Evolutionary conservation across 2,797 vertebrate genomes (phyloP), one percentile per base, ranked within the genome.

Genomic region (Notoglanidium macrostoma): DNA sequence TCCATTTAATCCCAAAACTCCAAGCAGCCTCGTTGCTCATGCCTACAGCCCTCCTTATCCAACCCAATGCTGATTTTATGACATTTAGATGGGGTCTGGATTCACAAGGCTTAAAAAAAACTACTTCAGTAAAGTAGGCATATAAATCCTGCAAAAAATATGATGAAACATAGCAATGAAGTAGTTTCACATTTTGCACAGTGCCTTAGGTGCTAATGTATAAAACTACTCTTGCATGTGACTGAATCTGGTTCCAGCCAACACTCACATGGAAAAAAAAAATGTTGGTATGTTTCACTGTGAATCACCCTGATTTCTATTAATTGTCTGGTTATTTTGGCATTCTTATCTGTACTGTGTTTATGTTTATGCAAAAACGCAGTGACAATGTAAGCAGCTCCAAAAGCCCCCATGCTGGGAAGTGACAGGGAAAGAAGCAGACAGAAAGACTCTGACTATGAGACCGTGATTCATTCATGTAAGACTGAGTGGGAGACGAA

Each of bases 1-100:
- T 90, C 92, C 91, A 92, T 92, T 93, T 92, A 92, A 92, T 90
- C 93, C 90, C 91, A 92, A 87, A 94, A 94, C 89, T 93, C 92
- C 90, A 90, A 91, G 6, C 86, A 92, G 89, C 90, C 73, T 21
- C 90, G 40, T 91, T 90, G 91, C 29, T 67, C 63, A 83, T 91
- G 74, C 44, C 70, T 81, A 63, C 85, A 72, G 83, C 23, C 81
- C 68, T 85, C 76, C 79, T 72, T 79, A 84, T 84, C 73, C 81
- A 79, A 79, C 35, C 87, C 35, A 76, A 84, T 61, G 55, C 82
- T 87, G 72, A 78, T 44, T 84, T 78, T 67, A 46, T 57, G 73
- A 84, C 73, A 87, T 54, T 68, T 57, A 84, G 81, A 78, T 67
- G 74, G 61, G 46, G 63, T 46, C 72, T 84, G 73, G 49, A 78